A percentile compares a stretch with the other conserved stretches of the same genome.
These are phyloP conservation scores for Tromatobia lineatoria DNA, from an alignment of 2,888 invertebrate species.

Conservation along the genomic window DNA sequence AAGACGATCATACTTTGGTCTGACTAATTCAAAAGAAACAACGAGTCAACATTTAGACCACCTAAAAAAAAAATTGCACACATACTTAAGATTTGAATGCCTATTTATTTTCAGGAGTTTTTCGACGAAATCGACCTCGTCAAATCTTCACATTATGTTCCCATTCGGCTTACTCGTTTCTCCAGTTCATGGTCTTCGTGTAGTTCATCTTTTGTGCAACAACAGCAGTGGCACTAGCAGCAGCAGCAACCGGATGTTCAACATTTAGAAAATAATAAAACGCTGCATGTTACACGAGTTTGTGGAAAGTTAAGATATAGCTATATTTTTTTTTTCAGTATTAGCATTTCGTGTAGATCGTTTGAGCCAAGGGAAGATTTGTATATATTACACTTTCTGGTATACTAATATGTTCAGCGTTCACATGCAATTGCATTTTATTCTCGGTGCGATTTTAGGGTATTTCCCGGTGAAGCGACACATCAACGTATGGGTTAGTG, in stretches of 20 bases:
- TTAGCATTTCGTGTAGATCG: not conserved
- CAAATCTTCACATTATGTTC: not conserved
- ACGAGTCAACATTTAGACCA: not conserved
- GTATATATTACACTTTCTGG: not conserved
- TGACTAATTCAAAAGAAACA: not conserved
- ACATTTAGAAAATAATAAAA: slow-evolving; percentile 3
- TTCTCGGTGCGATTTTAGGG: not conserved
- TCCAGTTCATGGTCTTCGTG: not conserved
- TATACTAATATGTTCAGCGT: not conserved
- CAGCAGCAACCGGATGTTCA: slow-evolving; percentile 14
- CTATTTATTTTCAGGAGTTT: not conserved
- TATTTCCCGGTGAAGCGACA: not conserved
- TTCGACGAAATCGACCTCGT: slow-evolving; percentile 21
- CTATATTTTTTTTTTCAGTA: not conserved
- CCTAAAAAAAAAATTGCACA: not conserved
- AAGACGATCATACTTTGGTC: not conserved
- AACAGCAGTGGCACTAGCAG: not conserved
- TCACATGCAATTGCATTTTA: not conserved
- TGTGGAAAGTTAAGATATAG: not conserved
- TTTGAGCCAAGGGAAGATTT: not conserved
- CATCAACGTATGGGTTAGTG: not conserved
- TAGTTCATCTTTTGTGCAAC: not conserved
- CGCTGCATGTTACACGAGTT: not conserved
- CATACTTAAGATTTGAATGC: not conserved
- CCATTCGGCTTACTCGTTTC: not conserved